Conservation (phyloP, 2,797 vertebrate species). For the Anomalospiza imberbis region DNA sequence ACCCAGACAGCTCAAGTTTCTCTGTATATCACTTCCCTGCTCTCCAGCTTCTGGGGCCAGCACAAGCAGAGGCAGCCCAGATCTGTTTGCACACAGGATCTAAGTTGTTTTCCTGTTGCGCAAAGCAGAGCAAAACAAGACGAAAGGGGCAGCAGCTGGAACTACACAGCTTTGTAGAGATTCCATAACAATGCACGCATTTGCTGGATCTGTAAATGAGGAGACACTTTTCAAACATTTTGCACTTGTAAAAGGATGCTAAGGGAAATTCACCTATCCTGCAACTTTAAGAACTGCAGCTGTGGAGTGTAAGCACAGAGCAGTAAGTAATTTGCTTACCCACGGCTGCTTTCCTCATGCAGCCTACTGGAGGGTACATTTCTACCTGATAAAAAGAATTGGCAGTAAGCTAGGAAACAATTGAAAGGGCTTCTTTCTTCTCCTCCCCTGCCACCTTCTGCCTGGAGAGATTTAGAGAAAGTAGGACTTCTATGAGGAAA, state of each 20-base stretch:
- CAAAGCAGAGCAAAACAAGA: background rate
- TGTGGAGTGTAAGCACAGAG: background rate
- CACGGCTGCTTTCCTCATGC: background rate
- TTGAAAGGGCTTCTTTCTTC: background rate
- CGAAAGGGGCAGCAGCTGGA: constrained; percentile 15
- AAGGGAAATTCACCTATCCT: background rate
- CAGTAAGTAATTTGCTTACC: background rate
- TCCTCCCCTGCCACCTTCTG: background rate
- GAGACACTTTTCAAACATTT: background rate
- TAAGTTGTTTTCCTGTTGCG: background rate
- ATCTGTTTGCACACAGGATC: constrained; percentile 9
- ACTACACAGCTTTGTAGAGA: background rate
- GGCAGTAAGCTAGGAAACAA: background rate
- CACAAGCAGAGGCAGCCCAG: background rate
- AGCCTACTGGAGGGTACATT: background rate
- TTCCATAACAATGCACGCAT: background rate
- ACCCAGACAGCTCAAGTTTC: constrained; percentile 12
- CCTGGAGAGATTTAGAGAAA: background rate
- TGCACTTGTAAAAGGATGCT: background rate
- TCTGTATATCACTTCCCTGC: background rate
- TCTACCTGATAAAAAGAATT: background rate
- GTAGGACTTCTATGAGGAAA: background rate
- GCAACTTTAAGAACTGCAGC: background rate
- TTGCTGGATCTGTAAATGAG: constrained; percentile 4
- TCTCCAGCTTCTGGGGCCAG: constrained; percentile 3